phyloP scores from a whole-genome alignment of 2,888 invertebrate genomes.

The Cheilosia soror region DNA sequence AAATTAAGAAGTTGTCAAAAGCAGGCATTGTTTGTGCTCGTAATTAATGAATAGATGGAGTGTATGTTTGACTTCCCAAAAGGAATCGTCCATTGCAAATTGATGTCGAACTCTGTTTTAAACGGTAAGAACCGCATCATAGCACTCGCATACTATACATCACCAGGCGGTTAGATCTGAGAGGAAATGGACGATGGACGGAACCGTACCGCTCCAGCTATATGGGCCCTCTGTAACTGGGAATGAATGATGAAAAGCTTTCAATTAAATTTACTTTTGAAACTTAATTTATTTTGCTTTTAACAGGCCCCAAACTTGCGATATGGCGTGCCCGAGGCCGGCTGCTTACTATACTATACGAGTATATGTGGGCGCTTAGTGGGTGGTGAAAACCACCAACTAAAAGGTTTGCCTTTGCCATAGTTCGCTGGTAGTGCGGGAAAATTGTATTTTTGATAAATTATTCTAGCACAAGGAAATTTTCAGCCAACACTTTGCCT shows the following conservation, averaged over 20 bases:
- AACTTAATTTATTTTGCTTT: slow-evolving; percentile 75
- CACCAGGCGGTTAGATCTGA: slow-evolving; percentile 20
- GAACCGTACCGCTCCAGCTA: slow-evolving; percentile 34
- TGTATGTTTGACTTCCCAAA: slow-evolving; percentile 1
- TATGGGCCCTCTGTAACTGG: slow-evolving; percentile 41
- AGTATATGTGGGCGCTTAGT: slow-evolving; percentile 8
- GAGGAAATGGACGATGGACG: slow-evolving; percentile 15
- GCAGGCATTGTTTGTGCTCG: slow-evolving; percentile 53
- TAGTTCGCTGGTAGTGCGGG: slow-evolving; percentile 37
- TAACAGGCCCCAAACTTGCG: slow-evolving; percentile 49
- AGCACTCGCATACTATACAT: slow-evolving; percentile 21
- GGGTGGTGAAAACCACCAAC: slow-evolving; percentile 48
- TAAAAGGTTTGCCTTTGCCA: slow-evolving; percentile 67
- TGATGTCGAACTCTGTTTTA: slow-evolving; percentile 59
- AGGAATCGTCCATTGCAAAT: slow-evolving; percentile 37
- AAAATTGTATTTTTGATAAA: slow-evolving; percentile 73
- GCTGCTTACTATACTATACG: not conserved
- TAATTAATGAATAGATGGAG: slow-evolving; percentile 63
- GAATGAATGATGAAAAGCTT: slow-evolving; percentile 74
- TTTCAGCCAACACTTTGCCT: slow-evolving; percentile 55
- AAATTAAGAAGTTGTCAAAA: slow-evolving; percentile 60
- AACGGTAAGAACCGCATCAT: slow-evolving; percentile 21
- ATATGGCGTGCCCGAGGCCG: slow-evolving; percentile 17
- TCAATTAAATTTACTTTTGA: slow-evolving; percentile 75
- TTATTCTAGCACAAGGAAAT: slow-evolving; percentile 66